phyloP scores from a whole-genome alignment of 2,888 invertebrate species.

The Melinaea marsaeus region DNA sequence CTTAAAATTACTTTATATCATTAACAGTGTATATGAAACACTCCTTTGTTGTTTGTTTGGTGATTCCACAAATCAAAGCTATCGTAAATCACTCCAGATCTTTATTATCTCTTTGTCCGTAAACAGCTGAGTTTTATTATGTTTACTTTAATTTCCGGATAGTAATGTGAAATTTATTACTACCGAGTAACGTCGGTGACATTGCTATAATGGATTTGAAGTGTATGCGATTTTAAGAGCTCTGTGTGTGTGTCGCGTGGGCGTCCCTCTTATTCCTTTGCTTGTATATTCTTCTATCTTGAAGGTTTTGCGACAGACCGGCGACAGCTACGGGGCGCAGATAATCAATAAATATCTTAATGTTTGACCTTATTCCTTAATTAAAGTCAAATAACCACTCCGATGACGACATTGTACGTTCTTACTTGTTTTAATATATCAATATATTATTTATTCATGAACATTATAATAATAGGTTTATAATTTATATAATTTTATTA shows the following conservation, averaged over 20 bases:
- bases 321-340: conserved; percentile 39
- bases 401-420: too few relatives aligned
- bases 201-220: conserved; percentile 35
- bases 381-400: too few relatives aligned
- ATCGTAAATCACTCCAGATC: conserved; percentile 33
- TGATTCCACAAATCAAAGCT: conserved; percentile 47
- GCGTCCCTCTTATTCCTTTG: conserved; percentile 69
- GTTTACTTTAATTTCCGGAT: conserved; percentile 37
- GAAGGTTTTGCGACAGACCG: conserved; percentile 52
- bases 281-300: conserved; percentile 59
- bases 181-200: conserved; percentile 34
- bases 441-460: too few relatives aligned
- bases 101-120: conserved; percentile 33
- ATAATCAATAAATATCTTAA: background rate
- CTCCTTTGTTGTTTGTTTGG: conserved; percentile 30
- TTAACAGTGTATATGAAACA: conserved; percentile 46
- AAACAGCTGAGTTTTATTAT: conserved; percentile 36
- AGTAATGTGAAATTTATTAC: conserved; percentile 36
- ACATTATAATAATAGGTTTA: too few relatives aligned
- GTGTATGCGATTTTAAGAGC: conserved; percentile 45
- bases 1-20: conserved; percentile 47
- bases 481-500: too few relatives aligned
- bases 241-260: conserved; percentile 61
- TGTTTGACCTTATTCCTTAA: too few relatives aligned
- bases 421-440: too few relatives aligned